Evolutionary conservation across 2,888 invertebrate species (phyloP).

Genomic region (Eupeodes latifasciatus): DNA sequence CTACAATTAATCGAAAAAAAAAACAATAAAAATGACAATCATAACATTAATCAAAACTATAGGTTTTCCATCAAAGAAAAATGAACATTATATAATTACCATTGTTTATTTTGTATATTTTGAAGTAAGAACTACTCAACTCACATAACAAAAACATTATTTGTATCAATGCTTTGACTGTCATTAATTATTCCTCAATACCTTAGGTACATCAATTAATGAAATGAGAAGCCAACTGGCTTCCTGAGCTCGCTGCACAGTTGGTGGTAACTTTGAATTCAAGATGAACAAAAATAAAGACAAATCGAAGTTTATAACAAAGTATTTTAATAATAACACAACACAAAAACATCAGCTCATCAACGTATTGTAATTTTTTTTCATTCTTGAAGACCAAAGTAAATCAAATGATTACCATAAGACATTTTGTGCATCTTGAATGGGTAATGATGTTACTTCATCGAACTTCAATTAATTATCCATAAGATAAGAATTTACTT

Average conservation of each 20-base stretch:
- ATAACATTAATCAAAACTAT: constrained; percentile 4
- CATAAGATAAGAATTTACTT: too few relatives aligned
- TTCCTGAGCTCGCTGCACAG: constrained; percentile 7
- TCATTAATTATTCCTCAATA: constrained; percentile 65
- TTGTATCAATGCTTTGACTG: constrained; percentile 40
- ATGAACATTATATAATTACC: neutral
- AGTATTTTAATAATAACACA: neutral
- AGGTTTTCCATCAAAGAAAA: neutral
- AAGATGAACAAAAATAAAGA: neutral
- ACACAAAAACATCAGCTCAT: neutral
- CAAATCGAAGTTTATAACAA: neutral
- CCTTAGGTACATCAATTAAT: constrained; percentile 40
- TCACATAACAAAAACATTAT: constrained; percentile 3
- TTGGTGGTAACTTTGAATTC: neutral
- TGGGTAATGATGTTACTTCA: constrained; percentile 64
- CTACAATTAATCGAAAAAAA: neutral
- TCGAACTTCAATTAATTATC: constrained; percentile 39
- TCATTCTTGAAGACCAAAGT: constrained; percentile 35
- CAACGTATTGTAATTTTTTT: neutral
- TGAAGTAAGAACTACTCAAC: neutral
- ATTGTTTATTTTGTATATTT: neutral
- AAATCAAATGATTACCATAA: constrained; percentile 44
- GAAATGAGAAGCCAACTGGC: constrained; percentile 11
- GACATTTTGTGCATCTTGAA: constrained; percentile 20
- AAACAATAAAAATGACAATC: neutral